Evolutionary conservation across 2,113 vertebrate genomes (phyloP).

Genomic region (Tupaia tana): DNA sequence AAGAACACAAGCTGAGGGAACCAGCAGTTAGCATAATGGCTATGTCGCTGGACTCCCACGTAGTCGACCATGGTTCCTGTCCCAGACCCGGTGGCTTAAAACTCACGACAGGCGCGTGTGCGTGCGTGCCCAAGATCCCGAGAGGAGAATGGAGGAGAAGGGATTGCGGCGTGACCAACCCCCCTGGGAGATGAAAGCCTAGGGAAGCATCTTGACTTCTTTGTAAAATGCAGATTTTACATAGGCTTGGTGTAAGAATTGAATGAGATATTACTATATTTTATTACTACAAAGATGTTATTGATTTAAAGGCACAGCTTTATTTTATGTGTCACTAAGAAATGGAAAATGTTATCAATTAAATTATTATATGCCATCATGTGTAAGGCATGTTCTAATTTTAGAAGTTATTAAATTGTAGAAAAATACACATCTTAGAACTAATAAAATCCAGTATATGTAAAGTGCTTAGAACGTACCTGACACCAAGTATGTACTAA

Average conservation of each 20-base stretch:
- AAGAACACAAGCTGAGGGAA: neutral
- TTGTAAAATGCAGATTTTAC: neutral
- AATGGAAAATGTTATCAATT: neutral
- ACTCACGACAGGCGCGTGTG: too few species aligned
- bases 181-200: too few species aligned
- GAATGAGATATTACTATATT: neutral
- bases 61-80: too few species aligned
- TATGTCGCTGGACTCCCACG: too few species aligned
- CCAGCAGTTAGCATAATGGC: too few species aligned
- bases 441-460: neutral
- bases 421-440: neutral
- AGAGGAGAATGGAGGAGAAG: too few species aligned
- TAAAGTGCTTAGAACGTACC: neutral
- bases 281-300: neutral
- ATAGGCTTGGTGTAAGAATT: neutral
- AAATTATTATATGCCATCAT: neutral
- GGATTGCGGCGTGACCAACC: too few species aligned
- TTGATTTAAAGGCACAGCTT: neutral
- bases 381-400: neutral
- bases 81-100: too few species aligned
- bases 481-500: neutral
- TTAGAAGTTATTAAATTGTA: slow-evolving; percentile 19
- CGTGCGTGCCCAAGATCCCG: too few species aligned
- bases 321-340: neutral
- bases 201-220: neutral